Conservation (phyloP, 2,797 vertebrate species). For the Sebastes trivittatus region DNA sequence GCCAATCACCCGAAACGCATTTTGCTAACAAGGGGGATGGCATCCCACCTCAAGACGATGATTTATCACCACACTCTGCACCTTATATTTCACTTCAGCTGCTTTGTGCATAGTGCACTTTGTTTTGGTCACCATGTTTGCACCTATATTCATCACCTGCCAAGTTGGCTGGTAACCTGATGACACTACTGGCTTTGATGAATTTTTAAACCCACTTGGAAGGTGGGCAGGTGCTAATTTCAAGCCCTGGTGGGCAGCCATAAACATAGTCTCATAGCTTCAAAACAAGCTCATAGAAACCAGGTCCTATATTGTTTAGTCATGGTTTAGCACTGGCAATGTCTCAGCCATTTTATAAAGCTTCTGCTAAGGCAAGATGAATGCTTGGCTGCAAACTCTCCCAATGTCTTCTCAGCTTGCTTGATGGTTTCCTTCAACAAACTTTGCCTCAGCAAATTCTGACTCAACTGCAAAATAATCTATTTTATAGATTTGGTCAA, state of each 20-base stretch:
- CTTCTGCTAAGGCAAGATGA: background rate
- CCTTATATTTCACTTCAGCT: background rate
- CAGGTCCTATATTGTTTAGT: background rate
- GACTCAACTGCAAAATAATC: background rate
- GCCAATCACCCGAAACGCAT: no score
- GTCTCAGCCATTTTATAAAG: background rate
- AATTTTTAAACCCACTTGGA: slow-evolving; percentile 48
- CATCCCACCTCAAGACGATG: background rate
- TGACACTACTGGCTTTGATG: slow-evolving; percentile 19
- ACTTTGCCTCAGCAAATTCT: background rate
- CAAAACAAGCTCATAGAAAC: background rate
- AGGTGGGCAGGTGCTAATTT: slow-evolving; percentile 48
- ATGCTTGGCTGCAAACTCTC: background rate
- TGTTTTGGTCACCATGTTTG: background rate
- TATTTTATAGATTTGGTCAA: background rate
- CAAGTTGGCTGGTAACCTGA: slow-evolving; percentile 36
- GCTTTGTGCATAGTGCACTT: background rate
- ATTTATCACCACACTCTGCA: background rate
- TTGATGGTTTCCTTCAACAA: slow-evolving; percentile 16
- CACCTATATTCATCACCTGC: slow-evolving; percentile 21
- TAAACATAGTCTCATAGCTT: slow-evolving; percentile 5
- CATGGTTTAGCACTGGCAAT: background rate
- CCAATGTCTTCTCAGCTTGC: background rate
- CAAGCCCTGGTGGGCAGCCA: slow-evolving; percentile 44
- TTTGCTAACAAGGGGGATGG: no score